Evolutionary conservation across 2,113 vertebrate genomes (phyloP), one percentile per base, ranked within the genome.

Genomic region (Cariama cristata): DNA sequence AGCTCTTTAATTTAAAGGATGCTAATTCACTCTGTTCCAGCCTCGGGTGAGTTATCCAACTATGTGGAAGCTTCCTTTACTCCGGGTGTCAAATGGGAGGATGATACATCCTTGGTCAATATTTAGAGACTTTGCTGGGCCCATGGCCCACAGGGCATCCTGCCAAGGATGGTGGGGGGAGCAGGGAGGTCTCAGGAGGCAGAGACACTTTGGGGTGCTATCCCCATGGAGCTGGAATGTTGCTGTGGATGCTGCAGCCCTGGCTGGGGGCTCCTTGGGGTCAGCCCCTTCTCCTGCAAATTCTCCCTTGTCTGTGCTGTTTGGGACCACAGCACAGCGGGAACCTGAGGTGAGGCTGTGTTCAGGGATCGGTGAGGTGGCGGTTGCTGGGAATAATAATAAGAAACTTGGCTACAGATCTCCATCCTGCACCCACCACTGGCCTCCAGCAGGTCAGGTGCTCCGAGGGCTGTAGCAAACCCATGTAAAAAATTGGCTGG

Each of bases 1-100:
- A 93, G 90, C 90, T 95, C 92, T 95, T 97, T 94, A 94, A 95
- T 93, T 95, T 93, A 94, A 96, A 91, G 91, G 71, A 90, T 89
- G 86, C 52, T 92, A 94, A 95, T 93, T 96, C 44, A 17, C 59
- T 72, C 40, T 0, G 8, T 66, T 91, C 58, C 59, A 73, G 62
- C 84, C 77, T 88, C 17, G 16, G n/a, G 49, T 63, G 63, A 94
- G 23, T 90, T 94, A 91, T 30, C 50, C 63, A 53, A 75, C 68
- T 66, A 40, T 0, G 0, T 14, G 42, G 69, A 76, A 72, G 40
- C 38, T 66, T 94, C 53, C 23, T 90, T 72, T 82, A 47, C 67
- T 75, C 44, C 0, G 2, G 27, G 18, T 76, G 58, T 83, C 79
- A 88, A 30, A 79, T 3, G 33, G 63, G 42, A 90, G 19, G 18